Evolutionary conservation across 2,797 vertebrate genomes (phyloP).

Genomic region (Prunella strophiata): DNA sequence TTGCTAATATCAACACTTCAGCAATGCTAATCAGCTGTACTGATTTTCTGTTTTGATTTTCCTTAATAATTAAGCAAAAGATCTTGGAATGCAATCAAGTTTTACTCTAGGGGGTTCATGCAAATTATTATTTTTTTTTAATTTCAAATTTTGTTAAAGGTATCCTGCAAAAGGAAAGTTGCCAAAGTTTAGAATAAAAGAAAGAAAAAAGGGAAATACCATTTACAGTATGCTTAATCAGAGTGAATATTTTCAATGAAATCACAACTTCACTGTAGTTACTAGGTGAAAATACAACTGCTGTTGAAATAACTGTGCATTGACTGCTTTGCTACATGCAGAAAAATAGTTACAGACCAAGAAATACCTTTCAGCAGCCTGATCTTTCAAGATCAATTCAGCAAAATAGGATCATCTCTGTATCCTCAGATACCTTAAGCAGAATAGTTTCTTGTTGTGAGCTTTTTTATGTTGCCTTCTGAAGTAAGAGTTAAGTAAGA

Average conservation of each 20-base stretch:
- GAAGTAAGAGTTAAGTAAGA: not conserved
- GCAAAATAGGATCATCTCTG: not conserved
- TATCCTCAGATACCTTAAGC: not conserved
- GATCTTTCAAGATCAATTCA: not conserved
- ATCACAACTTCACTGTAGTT: not conserved
- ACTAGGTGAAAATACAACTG: conserved; percentile 20
- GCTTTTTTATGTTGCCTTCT: not conserved
- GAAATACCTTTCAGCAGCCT: not conserved
- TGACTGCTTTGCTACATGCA: not conserved
- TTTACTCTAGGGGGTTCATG: conserved; percentile 77
- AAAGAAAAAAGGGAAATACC: not conserved
- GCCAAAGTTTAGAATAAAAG: conserved; percentile 42
- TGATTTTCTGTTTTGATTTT: conserved; percentile 83
- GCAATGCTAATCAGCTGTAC: conserved; percentile 78
- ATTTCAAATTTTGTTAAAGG: conserved; percentile 65
- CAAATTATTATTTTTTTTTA: conserved; percentile 56
- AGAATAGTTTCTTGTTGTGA: not conserved
- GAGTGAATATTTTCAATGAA: conserved; percentile 46
- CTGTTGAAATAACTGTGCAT: not conserved
- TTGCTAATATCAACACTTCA: conserved; percentile 73
- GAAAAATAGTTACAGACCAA: not conserved
- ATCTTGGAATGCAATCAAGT: conserved; percentile 79
- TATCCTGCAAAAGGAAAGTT: conserved; percentile 54
- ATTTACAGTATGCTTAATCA: conserved; percentile 46
- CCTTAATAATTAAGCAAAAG: conserved; percentile 79